Percentiles rank a stretch among this genome's conserved stretches.
Conservation (phyloP, 35 echinoderm and acorn worm genomes). For the Nesometra sesokonis region DNA sequence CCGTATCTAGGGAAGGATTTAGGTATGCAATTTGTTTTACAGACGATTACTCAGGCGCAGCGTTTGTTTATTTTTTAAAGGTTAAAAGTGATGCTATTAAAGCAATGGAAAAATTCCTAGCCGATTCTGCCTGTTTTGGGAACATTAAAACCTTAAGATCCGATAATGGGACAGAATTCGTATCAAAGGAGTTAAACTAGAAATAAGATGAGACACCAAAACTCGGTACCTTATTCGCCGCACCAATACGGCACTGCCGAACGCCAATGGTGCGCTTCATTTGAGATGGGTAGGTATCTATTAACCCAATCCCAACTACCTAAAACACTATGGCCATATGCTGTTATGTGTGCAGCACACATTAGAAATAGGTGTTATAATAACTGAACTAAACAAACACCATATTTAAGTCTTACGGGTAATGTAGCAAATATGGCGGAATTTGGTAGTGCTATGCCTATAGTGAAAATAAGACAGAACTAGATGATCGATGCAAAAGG, state of each 20-base stretch:
- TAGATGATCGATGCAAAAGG: neutral
- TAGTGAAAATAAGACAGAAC: neutral
- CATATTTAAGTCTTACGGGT: no score
- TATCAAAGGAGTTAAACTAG: neutral
- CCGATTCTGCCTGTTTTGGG: constrained; percentile 17
- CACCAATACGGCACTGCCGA: no score
- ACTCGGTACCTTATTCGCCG: no score
- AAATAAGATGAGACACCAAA: no score
- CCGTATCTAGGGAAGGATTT: constrained; percentile 14
- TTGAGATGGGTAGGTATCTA: constrained; percentile 34
- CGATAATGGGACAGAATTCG: neutral
- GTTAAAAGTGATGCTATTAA: constrained; percentile 20
- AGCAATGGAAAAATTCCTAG: constrained; percentile 26
- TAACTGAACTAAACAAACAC: neutral
- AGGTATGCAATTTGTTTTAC: constrained; percentile 35
- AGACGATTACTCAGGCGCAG: constrained; percentile 34
- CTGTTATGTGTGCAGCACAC: neutral
- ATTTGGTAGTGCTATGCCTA: constrained; percentile 7
- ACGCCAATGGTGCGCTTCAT: neutral
- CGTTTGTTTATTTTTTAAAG: constrained; percentile 30
- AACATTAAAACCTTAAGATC: constrained; percentile 9
- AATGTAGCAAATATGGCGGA: neutral
- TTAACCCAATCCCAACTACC: constrained; percentile 18
- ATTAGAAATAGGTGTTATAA: constrained; percentile 6
- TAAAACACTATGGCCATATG: neutral